phyloP scores from a whole-genome alignment of 1,140 invertebrate genomes.

The Tachypleus tridentatus region DNA sequence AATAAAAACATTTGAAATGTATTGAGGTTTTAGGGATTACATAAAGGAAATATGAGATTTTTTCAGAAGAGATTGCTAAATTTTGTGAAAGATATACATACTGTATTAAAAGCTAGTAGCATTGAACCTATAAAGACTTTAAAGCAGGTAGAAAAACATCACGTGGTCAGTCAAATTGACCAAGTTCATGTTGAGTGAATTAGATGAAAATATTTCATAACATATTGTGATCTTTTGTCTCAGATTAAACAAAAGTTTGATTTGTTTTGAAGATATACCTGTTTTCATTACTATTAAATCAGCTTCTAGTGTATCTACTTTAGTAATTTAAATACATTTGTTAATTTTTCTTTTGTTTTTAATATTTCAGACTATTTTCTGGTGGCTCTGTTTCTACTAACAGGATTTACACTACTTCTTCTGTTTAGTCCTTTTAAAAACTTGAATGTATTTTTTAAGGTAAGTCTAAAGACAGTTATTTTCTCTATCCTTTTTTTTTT shows the following conservation, averaged over 20 bases:
- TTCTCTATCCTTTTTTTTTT: too few species aligned
- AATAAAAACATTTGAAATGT: too few species aligned
- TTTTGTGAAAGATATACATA: too few species aligned
- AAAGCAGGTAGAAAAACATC: too few species aligned
- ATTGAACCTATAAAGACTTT: too few species aligned
- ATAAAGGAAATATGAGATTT: too few species aligned
- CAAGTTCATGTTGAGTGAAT: too few species aligned
- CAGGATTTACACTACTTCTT: slow-evolving; percentile 37
- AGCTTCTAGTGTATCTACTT: neutral
- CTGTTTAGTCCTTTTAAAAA: slow-evolving; percentile 12
- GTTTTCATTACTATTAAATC: slow-evolving; percentile 2
- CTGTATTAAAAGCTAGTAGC: too few species aligned
- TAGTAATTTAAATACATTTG: neutral
- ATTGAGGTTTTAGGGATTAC: too few species aligned
- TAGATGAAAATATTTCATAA: too few species aligned
- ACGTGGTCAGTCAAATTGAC: too few species aligned
- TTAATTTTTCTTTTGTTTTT: neutral
- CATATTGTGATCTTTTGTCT: neutral
- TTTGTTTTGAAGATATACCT: neutral
- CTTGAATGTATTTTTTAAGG: slow-evolving; percentile 12
- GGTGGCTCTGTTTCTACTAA: slow-evolving; percentile 48
- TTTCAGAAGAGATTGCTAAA: too few species aligned
- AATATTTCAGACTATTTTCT: slow-evolving; percentile 37
- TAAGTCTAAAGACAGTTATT: slow-evolving; percentile 8
- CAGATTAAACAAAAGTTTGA: neutral